These are phyloP conservation scores for Danaus melanippus DNA, from an alignment of 1,140 invertebrate genomes.

Conservation along the genomic window DNA sequence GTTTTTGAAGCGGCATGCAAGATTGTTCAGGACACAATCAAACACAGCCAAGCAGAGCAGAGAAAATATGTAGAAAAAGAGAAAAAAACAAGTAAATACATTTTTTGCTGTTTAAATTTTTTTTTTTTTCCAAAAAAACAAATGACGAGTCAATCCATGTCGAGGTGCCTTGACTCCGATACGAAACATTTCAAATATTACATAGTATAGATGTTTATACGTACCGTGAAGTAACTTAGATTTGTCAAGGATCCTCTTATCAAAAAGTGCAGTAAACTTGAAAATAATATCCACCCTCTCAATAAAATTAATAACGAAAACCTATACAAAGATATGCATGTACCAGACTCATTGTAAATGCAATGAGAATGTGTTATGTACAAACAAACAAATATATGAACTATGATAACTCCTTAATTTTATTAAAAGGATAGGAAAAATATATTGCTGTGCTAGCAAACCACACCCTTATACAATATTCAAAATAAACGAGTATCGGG, in stretches of 20 bases:
- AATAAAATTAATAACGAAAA: constrained; percentile 25
- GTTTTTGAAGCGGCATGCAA: constrained; percentile 83
- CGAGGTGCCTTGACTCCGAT: constrained; percentile 55
- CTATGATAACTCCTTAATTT: constrained; percentile 13
- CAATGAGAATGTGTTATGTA: no score
- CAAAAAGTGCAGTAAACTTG: constrained; percentile 66
- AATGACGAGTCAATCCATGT: constrained; percentile 62
- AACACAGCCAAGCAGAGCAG: constrained; percentile 84
- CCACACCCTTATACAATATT: constrained; percentile 34
- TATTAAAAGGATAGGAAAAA: constrained; percentile 35
- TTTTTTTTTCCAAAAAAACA: constrained; percentile 56
- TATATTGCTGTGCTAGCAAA: constrained; percentile 62
- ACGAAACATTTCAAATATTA: neutral
- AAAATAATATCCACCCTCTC: constrained; percentile 56
- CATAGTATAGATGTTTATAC: neutral
- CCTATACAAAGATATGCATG: constrained; percentile 5
- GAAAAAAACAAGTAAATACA: constrained; percentile 76
- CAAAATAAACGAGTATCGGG: constrained; percentile 21
- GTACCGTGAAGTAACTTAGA: constrained; percentile 3
- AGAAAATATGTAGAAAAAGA: constrained; percentile 81
- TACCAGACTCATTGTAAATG: no score
- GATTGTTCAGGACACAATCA: constrained; percentile 80
- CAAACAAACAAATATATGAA: no score
- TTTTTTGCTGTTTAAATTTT: constrained; percentile 69
- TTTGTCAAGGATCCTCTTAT: constrained; percentile 59